Percentiles rank a stretch among this genome's conserved stretches.
Evolutionary conservation across 2,888 invertebrate species (phyloP).

Genomic region (Cheilosia vernalis): DNA sequence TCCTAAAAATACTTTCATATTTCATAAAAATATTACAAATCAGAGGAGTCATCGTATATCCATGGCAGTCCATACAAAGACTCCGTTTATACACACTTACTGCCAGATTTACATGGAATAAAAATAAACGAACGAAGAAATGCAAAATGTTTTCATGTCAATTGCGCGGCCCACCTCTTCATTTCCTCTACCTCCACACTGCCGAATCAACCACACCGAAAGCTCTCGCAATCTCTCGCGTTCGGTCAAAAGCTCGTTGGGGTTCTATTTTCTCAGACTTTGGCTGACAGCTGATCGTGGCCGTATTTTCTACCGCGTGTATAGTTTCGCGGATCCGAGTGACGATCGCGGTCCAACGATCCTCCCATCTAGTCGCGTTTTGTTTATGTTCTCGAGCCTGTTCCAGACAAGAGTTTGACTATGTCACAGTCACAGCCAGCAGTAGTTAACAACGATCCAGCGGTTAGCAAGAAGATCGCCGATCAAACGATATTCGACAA

Average conservation of each 20-base stretch:
- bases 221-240: constrained; percentile 17
- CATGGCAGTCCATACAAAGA: constrained; percentile 10
- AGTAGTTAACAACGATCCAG: constrained; percentile 48
- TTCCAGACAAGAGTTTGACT: background rate
- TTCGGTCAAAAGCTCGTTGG: constrained; percentile 14
- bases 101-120: constrained; percentile 29
- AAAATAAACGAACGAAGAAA: constrained; percentile 38
- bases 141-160: constrained; percentile 15
- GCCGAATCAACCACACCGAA: background rate
- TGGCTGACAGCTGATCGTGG: constrained; percentile 33
- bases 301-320: background rate
- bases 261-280: constrained; percentile 6
- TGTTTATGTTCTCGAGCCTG: constrained; percentile 67
- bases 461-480: constrained; percentile 53
- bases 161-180: background rate
- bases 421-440: constrained; percentile 42
- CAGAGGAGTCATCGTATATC: background rate
- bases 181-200: too few species aligned
- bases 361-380: constrained; percentile 42
- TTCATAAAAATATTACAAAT: background rate
- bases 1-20: too few species aligned
- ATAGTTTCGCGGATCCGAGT: constrained; percentile 16
- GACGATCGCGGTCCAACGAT: constrained; percentile 31
- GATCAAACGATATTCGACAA: constrained; percentile 79
- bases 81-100: background rate